A percentile compares a stretch with the other conserved stretches of the same genome.
Conservation (phyloP, 1,140 invertebrate species). For the Caerostris darwini region DNA sequence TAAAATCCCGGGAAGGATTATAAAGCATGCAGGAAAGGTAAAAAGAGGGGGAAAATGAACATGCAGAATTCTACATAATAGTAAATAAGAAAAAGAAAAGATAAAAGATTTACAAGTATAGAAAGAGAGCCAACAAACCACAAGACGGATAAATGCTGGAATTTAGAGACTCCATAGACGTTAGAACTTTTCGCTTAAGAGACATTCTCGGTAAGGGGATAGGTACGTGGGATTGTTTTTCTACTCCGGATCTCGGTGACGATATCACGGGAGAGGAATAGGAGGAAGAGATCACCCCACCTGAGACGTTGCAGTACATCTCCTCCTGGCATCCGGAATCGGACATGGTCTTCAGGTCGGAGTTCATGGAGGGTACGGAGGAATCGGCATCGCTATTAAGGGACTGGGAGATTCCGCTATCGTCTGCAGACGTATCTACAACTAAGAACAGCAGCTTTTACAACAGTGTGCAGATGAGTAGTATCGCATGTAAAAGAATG, state of each 20-base stretch:
- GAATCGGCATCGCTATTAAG: constrained; percentile 71
- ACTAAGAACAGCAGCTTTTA: constrained; percentile 46
- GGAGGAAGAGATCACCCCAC: constrained; percentile 67
- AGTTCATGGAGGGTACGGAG: constrained; percentile 66
- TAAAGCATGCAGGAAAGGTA: neutral
- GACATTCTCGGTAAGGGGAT: constrained; percentile 71
- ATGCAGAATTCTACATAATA: constrained; percentile 1
- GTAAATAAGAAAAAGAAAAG: neutral
- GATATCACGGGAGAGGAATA: constrained; percentile 64
- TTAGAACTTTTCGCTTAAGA: constrained; percentile 68
- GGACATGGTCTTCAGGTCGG: constrained; percentile 54
- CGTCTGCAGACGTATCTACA: constrained; percentile 70
- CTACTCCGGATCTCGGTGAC: constrained; percentile 57
- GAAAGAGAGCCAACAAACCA: constrained; percentile 70
- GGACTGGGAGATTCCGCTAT: constrained; percentile 71
- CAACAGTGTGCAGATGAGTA: neutral
- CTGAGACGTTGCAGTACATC: constrained; percentile 72
- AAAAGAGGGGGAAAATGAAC: neutral
- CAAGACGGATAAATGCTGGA: constrained; percentile 75
- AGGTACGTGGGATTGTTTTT: constrained; percentile 41
- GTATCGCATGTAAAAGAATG: neutral
- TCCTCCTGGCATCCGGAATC: constrained; percentile 74
- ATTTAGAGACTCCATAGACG: constrained; percentile 70
- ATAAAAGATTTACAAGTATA: neutral
- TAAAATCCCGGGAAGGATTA: no score